Conservation (phyloP, 2,113 vertebrate genomes). For the Ptilonorhynchus violaceus region DNA sequence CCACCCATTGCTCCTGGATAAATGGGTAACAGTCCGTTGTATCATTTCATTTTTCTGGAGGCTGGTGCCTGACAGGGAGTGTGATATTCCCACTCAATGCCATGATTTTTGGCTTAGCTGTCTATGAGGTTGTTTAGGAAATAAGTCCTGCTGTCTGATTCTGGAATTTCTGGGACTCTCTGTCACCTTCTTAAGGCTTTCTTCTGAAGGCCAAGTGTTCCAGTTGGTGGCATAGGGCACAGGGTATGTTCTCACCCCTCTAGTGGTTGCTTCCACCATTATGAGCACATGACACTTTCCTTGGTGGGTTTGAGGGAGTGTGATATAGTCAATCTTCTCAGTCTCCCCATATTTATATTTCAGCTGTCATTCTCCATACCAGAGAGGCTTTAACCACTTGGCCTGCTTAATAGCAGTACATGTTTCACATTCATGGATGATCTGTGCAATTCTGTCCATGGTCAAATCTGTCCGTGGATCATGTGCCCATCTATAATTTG, state of each 20-base stretch:
- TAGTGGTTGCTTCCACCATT: not conserved
- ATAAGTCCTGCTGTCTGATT: not conserved
- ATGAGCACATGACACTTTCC: not conserved
- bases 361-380: not conserved
- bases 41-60: not conserved
- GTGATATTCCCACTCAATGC: not conserved
- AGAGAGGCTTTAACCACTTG: not conserved
- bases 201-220: not conserved
- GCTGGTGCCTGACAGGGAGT: not conserved
- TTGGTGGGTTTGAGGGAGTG: too few species aligned
- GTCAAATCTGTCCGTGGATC: not conserved
- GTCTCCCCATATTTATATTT: not conserved
- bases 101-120: not conserved
- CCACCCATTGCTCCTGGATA: not conserved
- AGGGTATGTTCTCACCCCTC: not conserved
- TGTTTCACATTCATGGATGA: not conserved
- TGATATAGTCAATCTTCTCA: not conserved
- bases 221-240: not conserved
- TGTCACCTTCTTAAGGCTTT: not conserved
- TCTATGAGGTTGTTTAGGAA: not conserved
- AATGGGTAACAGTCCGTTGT: not conserved
- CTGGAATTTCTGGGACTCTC: not conserved
- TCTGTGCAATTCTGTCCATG: not conserved
- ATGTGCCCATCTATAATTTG: not conserved
- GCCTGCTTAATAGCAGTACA: not conserved